These are phyloP conservation scores for Cantharis flavilabris DNA, from an alignment of 2,888 invertebrate species.

Conservation along the genomic window DNA sequence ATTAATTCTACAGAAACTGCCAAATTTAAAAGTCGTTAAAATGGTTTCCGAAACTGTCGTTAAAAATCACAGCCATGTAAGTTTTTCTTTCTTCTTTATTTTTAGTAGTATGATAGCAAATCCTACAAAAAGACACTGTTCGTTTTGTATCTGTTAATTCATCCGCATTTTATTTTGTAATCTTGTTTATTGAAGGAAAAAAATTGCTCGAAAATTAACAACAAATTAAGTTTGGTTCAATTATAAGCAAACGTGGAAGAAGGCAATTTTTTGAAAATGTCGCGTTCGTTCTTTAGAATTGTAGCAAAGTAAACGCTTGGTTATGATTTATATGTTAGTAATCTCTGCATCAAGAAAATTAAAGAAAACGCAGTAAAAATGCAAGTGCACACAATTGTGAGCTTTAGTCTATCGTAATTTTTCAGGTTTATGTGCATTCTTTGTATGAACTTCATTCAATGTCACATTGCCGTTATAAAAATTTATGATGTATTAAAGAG, in stretches of 20 bases:
- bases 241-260: too few species aligned
- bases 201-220: not conserved
- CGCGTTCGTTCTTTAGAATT: not conserved
- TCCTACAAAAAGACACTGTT: not conserved
- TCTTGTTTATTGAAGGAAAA: not conserved
- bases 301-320: not conserved
- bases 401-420: not conserved
- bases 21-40: not conserved
- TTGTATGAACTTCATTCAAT: not conserved
- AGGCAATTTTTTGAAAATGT: too few species aligned
- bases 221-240: too few species aligned
- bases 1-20: not conserved
- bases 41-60: not conserved
- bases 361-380: not conserved
- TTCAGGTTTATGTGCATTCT: not conserved
- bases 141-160: not conserved
- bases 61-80: not conserved
- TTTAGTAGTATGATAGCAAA: not conserved
- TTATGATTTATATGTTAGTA: not conserved
- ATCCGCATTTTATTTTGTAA: not conserved
- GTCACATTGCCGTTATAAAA: not conserved
- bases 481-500: not conserved
- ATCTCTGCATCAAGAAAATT: not conserved
- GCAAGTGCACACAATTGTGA: not conserved
- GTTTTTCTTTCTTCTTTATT: not conserved